These are phyloP conservation scores for Gymnogyps californianus DNA, from an alignment of 2,113 vertebrate genomes.

Conservation along the genomic window DNA sequence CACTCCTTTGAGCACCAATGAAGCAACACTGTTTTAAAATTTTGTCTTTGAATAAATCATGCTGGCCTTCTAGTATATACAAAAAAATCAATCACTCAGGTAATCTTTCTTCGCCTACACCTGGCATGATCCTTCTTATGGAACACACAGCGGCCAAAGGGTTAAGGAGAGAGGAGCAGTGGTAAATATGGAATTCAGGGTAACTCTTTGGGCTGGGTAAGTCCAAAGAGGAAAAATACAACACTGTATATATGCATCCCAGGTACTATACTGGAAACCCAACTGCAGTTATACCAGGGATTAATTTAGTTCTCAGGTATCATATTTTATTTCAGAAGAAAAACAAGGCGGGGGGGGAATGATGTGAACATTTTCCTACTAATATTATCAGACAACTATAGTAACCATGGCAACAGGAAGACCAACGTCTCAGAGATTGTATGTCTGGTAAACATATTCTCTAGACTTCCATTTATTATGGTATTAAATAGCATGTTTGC, in stretches of 20 bases:
- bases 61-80: not conserved
- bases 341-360: not conserved
- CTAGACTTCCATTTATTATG: not conserved
- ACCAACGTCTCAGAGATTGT: not conserved
- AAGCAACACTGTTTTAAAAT: not conserved
- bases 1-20: not conserved
- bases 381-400: not conserved
- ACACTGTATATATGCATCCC: accelerated
- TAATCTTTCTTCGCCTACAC: not conserved
- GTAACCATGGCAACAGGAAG: conserved; percentile 38
- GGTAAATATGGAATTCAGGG: accelerated
- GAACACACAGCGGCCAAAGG: not conserved
- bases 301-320: not conserved
- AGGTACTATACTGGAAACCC: not conserved
- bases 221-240: not conserved
- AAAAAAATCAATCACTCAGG: too few species aligned
- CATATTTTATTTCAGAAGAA: not conserved
- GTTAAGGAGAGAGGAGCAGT: not conserved
- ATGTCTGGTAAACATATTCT: not conserved
- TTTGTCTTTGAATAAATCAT: not conserved
- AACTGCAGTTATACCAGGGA: not conserved
- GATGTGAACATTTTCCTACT: not conserved
- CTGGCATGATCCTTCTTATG: not conserved
- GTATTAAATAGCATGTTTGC: not conserved
- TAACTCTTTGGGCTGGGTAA: not conserved